Conservation (phyloP, 2,888 invertebrate species). For the Andrena fulva region DNA sequence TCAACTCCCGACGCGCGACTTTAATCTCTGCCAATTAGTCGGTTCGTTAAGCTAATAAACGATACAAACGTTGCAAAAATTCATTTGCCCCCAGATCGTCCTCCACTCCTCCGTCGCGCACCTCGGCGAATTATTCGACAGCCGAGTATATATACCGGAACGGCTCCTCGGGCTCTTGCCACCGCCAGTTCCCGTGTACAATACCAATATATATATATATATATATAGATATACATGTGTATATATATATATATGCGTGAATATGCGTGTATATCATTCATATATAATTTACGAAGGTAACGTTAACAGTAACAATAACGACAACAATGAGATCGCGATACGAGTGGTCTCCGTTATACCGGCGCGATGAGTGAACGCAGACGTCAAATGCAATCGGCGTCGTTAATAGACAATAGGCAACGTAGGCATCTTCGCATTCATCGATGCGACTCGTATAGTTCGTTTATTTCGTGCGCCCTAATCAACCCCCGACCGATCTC, state of each 20-base stretch:
- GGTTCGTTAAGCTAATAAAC: conserved; percentile 17
- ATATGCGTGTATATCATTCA: conserved; percentile 36
- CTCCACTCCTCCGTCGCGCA: neutral
- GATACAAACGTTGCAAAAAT: conserved; percentile 29
- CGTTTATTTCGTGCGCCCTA: neutral
- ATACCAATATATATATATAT: conserved; percentile 1
- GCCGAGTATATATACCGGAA: neutral
- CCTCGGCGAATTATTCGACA: neutral
- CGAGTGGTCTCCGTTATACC: conserved; percentile 58
- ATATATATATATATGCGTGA: neutral
- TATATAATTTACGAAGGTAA: conserved; percentile 68
- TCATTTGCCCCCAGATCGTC: neutral
- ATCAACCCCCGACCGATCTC: no score
- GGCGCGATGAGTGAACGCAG: conserved; percentile 58
- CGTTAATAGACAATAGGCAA: conserved; percentile 53
- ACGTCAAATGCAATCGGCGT: conserved; percentile 54
- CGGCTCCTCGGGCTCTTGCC: conserved; percentile 19
- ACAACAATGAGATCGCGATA: conserved; percentile 75
- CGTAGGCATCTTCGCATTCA: conserved; percentile 30
- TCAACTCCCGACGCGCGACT: conserved; percentile 8
- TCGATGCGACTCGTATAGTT: conserved; percentile 11
- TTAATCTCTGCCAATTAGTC: conserved; percentile 35
- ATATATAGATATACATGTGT: conserved; percentile 1
- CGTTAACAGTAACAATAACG: conserved; percentile 80
- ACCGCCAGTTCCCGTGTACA: neutral